Conservation (phyloP, 2,113 vertebrate species). For the Mungos mungo region DNA sequence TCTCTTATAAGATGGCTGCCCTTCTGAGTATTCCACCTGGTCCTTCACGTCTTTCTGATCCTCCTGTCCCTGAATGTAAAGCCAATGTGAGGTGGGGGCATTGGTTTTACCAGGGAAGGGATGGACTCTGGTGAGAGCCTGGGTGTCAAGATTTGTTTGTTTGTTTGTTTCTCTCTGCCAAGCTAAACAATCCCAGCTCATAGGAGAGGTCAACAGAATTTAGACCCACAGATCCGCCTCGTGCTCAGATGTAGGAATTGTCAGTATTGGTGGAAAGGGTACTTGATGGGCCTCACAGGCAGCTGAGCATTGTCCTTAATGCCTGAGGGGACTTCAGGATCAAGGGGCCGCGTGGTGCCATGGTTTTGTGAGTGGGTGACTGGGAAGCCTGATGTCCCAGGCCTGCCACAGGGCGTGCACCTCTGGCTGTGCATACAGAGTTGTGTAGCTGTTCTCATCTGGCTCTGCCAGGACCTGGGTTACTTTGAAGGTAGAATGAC, state of each 20-base stretch:
- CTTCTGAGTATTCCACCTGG: neutral
- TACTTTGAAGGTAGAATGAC: too few relatives aligned
- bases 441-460: neutral
- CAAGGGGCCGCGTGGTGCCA: neutral
- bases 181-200: neutral
- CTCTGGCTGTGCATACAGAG: neutral
- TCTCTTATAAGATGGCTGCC: neutral
- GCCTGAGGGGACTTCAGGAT: neutral
- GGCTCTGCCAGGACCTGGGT: neutral
- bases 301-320: neutral
- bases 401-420: accelerated
- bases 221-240: neutral
- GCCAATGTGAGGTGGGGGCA: neutral
- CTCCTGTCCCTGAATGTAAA: neutral
- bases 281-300: neutral
- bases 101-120: neutral
- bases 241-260: neutral
- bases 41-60: neutral
- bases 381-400: accelerated
- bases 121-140: neutral
- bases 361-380: neutral
- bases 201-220: neutral
- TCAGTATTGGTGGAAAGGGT: neutral
- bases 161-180: neutral
- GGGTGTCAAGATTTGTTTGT: neutral